Conservation (phyloP, 2,797 vertebrate species). For the Channallabes apus region DNA sequence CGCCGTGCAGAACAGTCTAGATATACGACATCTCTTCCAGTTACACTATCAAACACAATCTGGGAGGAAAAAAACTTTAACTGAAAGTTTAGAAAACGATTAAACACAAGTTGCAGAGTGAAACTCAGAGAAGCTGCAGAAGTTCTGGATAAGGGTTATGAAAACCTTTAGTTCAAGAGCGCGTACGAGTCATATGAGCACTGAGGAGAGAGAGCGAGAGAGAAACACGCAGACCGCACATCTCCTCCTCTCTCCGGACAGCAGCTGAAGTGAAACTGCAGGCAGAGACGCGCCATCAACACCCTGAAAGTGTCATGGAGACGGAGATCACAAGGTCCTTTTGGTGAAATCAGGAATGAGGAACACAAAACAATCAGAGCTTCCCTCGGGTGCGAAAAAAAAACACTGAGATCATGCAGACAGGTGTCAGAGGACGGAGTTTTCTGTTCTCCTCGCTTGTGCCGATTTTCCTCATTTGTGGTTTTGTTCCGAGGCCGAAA, state of each 20-base stretch:
- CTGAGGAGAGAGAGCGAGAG: conserved; percentile 29
- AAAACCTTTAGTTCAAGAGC: not conserved
- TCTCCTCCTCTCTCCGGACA: not conserved
- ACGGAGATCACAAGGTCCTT: conserved; percentile 29
- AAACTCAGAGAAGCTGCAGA: not conserved
- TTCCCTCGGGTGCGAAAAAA: not conserved
- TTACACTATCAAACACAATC: not conserved
- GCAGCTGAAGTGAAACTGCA: conserved; percentile 50
- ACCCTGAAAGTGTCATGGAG: not conserved
- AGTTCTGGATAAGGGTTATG: not conserved
- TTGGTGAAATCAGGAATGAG: not conserved
- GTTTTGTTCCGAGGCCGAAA: not conserved
- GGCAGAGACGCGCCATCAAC: not conserved
- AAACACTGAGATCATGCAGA: not conserved
- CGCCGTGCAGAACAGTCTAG: too few relatives aligned
- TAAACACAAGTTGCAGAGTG: not conserved
- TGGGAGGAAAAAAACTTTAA: not conserved
- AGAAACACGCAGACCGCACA: not conserved
- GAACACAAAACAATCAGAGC: not conserved
- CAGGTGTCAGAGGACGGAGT: not conserved
- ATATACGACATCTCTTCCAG: not conserved
- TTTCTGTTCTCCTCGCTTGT: not conserved
- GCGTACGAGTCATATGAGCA: conserved; percentile 13
- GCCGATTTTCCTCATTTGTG: not conserved
- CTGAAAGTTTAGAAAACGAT: too few relatives aligned